Conservation (phyloP, 1,140 invertebrate species). For the Ceratosolen fusciceps region DNA sequence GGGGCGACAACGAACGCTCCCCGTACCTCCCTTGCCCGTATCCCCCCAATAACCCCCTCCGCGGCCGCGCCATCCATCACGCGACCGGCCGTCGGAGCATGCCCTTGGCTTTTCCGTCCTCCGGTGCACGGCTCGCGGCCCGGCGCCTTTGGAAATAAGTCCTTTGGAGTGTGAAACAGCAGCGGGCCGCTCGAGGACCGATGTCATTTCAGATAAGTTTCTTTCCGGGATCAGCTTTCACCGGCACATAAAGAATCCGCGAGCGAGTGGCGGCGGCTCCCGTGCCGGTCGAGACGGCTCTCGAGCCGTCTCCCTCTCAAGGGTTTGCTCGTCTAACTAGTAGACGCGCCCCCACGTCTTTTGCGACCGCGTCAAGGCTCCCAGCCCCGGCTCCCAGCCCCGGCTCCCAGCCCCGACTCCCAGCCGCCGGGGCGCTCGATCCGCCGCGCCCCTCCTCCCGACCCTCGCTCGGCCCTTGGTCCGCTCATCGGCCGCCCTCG, state of each 20-base stretch:
- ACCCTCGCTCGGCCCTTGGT: no score
- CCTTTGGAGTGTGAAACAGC: slow-evolving; percentile 52
- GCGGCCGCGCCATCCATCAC: slow-evolving; percentile 48
- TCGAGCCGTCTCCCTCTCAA: slow-evolving; percentile 20
- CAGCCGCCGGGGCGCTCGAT: neutral
- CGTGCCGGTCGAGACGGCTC: slow-evolving; percentile 29
- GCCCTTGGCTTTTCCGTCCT: slow-evolving; percentile 39
- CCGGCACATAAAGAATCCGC: slow-evolving; percentile 26
- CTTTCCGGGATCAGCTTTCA: slow-evolving; percentile 57
- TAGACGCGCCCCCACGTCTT: neutral
- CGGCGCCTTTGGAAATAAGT: slow-evolving; percentile 58
- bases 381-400: no score
- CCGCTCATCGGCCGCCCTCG: neutral
- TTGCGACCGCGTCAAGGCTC: neutral
- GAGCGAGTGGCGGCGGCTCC: slow-evolving; percentile 13
- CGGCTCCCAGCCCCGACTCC: neutral
- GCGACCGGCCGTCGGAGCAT: slow-evolving; percentile 53
- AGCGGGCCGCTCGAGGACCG: slow-evolving; percentile 50
- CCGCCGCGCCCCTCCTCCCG: no score
- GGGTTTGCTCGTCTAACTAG: slow-evolving; percentile 36
- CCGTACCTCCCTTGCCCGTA: no score
- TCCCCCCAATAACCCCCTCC: neutral
- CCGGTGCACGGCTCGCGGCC: neutral
- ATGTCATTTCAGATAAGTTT: slow-evolving; percentile 72
- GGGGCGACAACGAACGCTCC: neutral